Evolutionary conservation across 2,888 invertebrate genomes (phyloP), one percentile per base, ranked within the genome.

Genomic region (Crossocerus cetratus): DNA sequence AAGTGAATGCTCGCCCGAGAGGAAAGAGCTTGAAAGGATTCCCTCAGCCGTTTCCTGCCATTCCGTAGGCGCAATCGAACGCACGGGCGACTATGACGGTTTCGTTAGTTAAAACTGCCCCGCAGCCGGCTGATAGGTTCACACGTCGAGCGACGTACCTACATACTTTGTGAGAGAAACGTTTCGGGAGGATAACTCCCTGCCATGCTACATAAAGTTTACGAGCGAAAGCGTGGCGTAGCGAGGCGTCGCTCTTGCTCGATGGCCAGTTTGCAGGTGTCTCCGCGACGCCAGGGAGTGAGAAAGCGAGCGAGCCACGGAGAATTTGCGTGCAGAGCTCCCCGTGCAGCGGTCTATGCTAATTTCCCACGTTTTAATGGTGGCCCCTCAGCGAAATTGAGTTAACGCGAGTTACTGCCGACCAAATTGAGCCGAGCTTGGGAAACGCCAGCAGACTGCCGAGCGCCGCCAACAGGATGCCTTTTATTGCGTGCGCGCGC

Each of bases 201-300:
- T 43, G 81, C 83, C 82, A 84, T 82, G 85, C 77, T 76, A 77
- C 84, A 82, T 84, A 81, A 86, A 86, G 74, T 84, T 78, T 59
- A 57, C 69, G 76, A 76, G 77, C 71, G 66, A 76, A 77, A 76
- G 60, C 58, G 68, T 66, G 57, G n/a, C 44, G 58, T 32, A 32
- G 5, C 11, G n/a, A 20, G 22, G 21, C 56, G 20, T 21, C 57
- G 65, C 3, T 53, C 3, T 53, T 23, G 65, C 20, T 42, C 22
- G 56, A 65, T 69, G 57, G 54, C 61, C 63, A 60, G 60, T 65
- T 73, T 56, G 74, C 81, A 81, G 81, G 77, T 81, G 81, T 74
- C 49, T 59, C 54, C 53, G 44, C 62, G 32, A 32, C 32, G 11
- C 32, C n/a, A n/a, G n/a, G n/a, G n/a, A 32, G 8, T 45, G 70